Base-by-base conservation (phyloP, 2,797 vertebrate species). In the Halcyon chelicuti region DNA sequence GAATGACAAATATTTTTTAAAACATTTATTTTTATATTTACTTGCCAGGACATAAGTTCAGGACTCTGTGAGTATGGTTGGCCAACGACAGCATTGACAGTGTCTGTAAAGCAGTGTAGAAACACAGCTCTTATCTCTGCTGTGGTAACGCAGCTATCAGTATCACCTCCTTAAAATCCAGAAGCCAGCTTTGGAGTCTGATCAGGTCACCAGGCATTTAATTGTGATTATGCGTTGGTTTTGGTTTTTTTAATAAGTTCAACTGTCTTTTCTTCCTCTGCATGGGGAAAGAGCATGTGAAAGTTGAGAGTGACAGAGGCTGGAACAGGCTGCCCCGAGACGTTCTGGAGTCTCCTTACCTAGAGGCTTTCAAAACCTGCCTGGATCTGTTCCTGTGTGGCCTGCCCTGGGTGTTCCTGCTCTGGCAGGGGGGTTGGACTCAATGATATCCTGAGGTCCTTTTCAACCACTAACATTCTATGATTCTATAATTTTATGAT, bases 1-100 rank as follows among this genome's bases (percentile, higher is more conserved):
- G 57, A 86, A 68, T 40, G 62, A 40, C 62, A 91, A 55, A 81
- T 84, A 90, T 75, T 82, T 90, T 75, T 82, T 88, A 25, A 92
- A 7, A 3, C 5, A 8, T 66, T 88, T 68, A 6, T 74, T 93
- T 80, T 82, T 65, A 8, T 81, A 51, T 55, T 93, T 78, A 31
- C 8, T 84, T 73, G 28, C 40, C 39, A 73, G 66, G 39, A 25
- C 7, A 5, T 71, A 25, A 72, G 39, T 46, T 91, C 37, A 52
- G 46, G 86, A 15, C 52, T 37, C 23, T 25, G 8, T 2, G 3
- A 52, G 68, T 90, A 37, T 33, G n/a, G 17, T 12, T 81, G 76
- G 68, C 29, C 31, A 46, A 6, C 0, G 1, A 13, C 58, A 39
- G 17, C 33, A 6, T 37, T 88, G 44, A 55, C 61, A 49, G 7